phyloP scores from a whole-genome alignment of 2,797 vertebrate genomes.

The Capromys pilorides region DNA sequence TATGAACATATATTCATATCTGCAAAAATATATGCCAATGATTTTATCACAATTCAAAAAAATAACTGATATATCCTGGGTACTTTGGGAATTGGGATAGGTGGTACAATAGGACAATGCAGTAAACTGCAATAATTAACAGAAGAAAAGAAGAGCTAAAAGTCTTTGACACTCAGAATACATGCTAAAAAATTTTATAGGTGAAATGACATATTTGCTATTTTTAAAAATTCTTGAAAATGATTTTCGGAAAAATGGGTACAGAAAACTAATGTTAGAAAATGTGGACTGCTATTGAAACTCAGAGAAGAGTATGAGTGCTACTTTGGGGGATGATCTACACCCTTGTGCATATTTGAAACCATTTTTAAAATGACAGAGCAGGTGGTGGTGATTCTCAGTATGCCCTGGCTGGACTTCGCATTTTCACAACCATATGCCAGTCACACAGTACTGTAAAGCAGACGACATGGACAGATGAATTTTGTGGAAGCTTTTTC shows the following conservation, averaged over 20 bases:
- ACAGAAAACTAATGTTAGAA: background rate
- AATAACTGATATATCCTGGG: background rate
- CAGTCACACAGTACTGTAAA: background rate
- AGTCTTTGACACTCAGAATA: background rate
- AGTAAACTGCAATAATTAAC: background rate
- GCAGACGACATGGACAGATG: background rate
- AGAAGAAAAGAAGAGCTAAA: background rate
- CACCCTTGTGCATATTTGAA: background rate
- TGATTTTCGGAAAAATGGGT: background rate
- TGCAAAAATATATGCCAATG: background rate
- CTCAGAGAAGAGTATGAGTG: background rate
- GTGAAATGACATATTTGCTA: background rate
- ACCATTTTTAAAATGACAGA: background rate
- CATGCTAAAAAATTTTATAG: background rate
- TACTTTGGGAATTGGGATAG: background rate
- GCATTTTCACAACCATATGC: background rate
- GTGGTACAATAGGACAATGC: background rate
- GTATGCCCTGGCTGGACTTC: background rate
- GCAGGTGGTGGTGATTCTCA: background rate
- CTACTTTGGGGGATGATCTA: background rate
- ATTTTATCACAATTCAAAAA: background rate
- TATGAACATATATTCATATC: background rate
- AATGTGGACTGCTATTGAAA: background rate
- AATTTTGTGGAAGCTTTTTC: slow-evolving; percentile 55
- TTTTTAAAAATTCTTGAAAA: background rate